Evolutionary conservation across 2,113 vertebrate genomes (phyloP), one percentile per base, ranked within the genome.

Genomic region (Protobothrops mucrosquamatus): DNA sequence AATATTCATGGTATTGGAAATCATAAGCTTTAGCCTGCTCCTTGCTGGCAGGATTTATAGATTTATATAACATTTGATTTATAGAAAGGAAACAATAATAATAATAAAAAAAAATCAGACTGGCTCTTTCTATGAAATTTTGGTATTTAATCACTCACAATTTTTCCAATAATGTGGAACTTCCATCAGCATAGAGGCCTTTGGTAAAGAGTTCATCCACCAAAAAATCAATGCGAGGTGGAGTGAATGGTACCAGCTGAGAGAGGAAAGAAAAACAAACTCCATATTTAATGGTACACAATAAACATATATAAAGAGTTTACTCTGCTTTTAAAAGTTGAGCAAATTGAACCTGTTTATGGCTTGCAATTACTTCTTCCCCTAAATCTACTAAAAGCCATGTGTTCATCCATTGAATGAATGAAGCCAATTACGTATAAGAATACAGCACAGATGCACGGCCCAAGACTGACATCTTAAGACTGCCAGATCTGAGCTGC

Each of bases 211-310:
- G 95, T 29, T 97, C 97, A 14, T 94, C 59, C 55, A 97, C 3
- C 61, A 85, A 2, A 0, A 96, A 57, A 15, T 61, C n/a, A 0
- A 98, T 56, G 81, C 94, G 97, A 29, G 94, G 96, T 0, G 95
- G 98, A 39, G 90, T 92, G 96, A 98, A 99, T 2, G 98, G 98
- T 92, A 99, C 94, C 64, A 99, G 94, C 99, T 99, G 95, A 87
- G 93, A 90, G 61, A 99, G 95, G 81, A 93, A 90, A 61, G 29
- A 11, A 34, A 90, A 69, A 95, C 7, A 91, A 88, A 52, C 14
- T 24, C 0, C 0, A 74, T 87, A 46, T 52, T 64, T 61, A 87
- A 5, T 26, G 22, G 7, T 20, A 81, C 34, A 43, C 34, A 81
- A 43, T 81, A 81, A 43, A 43, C 34, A 20, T 43, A 43, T 43